Evolutionary conservation across 2,113 vertebrate species (phyloP), one percentile per base, ranked within the genome.

Genomic region (Chrysemys picta): DNA sequence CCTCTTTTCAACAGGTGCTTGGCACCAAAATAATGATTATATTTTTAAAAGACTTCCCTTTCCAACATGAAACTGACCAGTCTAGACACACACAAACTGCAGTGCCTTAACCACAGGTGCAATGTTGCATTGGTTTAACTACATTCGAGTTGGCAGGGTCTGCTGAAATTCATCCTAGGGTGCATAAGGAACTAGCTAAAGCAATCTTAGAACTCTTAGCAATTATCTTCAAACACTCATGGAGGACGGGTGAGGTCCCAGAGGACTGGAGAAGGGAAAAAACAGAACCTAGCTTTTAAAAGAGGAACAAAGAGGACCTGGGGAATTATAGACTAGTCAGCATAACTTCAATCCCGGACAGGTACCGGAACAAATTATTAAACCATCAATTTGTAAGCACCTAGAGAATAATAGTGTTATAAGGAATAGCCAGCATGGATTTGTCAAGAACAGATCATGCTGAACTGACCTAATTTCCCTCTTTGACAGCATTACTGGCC

Each of bases 1-100:
- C 96, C 89, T 92, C 93, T 95, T 97, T 96, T 89, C 90, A 93
- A 84, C 88, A 96, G 86, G 91, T 86, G 12, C 89, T 96, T 93
- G 82, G 92, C 94, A 95, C 95, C 92, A 89, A 89, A 96, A 96
- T 87, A 93, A 93, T 47, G 94, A 72, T 29, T 59, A 27, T 27
- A 45, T 52, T 93, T 17, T 5, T 54, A 89, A 93, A 65, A 31
- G 4, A 78, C 88, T 93, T 96, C 90, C 94, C 94, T 92, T 94
- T 82, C 49, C 81, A 62, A 4, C 8, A 8, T 38, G 83, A 50
- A 22, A 9, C 29, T 13, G 50, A 3, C 21, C 62, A 56, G 45
- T 72, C 52, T 17, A 35, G 25, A 27, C 8, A 24, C 8, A 24
- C n/a, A 49, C 17, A 42, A 45, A 50, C 35, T 25, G 72, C 50